phyloP scores from a whole-genome alignment of 2,797 vertebrate genomes.

The Epinephelus malabaricus region DNA sequence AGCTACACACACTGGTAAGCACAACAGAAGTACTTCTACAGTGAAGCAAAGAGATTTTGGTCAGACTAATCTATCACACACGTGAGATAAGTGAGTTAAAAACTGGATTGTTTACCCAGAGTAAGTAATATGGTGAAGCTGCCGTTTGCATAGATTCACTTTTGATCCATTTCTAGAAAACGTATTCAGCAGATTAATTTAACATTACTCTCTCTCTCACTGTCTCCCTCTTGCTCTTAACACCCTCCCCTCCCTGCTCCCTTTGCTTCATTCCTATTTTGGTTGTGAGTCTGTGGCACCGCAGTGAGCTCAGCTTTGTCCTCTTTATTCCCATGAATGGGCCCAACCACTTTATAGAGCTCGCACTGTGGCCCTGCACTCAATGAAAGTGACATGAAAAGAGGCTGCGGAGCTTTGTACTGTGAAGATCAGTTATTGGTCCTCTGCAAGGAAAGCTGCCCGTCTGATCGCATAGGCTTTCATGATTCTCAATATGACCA shows the following conservation, averaged over 20 bases:
- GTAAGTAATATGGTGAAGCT: background rate
- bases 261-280: conserved; percentile 79
- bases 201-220: conserved; percentile 26
- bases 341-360: conserved; percentile 82
- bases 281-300: conserved; percentile 74
- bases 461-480: conserved; percentile 85
- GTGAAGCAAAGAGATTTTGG: too few relatives aligned
- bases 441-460: conserved; percentile 74
- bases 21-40: too few relatives aligned
- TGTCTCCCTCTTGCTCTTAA: conserved; percentile 27
- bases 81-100: too few relatives aligned
- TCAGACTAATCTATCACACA: too few relatives aligned
- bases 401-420: conserved; percentile 87
- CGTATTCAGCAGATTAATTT: conserved; percentile 64
- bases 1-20: too few relatives aligned
- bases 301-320: conserved; percentile 80
- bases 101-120: too few relatives aligned
- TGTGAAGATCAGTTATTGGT: conserved; percentile 86
- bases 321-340: conserved; percentile 85
- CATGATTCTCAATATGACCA: conserved; percentile 78
- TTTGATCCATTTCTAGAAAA: conserved; percentile 54
- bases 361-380: conserved; percentile 78
- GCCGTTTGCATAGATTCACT: conserved; percentile 8
- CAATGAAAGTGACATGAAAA: conserved; percentile 89
- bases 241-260: conserved; percentile 43